Conservation (phyloP, 1,140 invertebrate species). For the Sarcophaga bullata region DNA sequence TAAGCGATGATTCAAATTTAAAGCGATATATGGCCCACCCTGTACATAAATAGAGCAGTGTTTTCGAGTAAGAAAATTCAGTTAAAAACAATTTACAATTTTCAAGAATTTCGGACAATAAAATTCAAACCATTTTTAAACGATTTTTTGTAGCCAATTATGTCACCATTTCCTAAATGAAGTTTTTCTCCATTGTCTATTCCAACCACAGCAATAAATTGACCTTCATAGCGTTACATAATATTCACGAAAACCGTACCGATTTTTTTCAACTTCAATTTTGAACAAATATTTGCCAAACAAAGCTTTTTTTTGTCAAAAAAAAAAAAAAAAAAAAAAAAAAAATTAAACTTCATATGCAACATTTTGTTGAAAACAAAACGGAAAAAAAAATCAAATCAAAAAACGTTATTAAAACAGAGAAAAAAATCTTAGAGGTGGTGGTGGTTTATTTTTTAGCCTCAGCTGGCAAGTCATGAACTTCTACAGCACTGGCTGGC, state of each 20-base stretch:
- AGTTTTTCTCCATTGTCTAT: neutral
- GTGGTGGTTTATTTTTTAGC: neutral
- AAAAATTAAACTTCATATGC: neutral
- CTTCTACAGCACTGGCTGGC: neutral
- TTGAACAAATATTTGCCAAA: neutral
- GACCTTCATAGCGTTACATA: slow-evolving; percentile 8
- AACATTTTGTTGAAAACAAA: neutral
- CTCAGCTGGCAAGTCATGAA: slow-evolving; percentile 30
- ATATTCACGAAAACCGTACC: neutral
- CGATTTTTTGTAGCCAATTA: no score
- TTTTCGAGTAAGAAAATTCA: no score
- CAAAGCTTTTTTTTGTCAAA: neutral
- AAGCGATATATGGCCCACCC: no score
- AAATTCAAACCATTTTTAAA: no score
- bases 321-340: neutral
- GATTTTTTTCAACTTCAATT: neutral
- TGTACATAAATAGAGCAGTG: no score
- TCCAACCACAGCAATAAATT: neutral
- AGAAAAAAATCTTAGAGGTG: neutral
- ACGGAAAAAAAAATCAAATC: neutral
- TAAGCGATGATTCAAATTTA: no score
- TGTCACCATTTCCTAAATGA: no score
- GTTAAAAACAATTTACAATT: no score
- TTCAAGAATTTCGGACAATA: no score
- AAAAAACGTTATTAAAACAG: neutral